Percentiles rank a stretch among this genome's conserved stretches.
These are phyloP conservation scores for Byasa hedistus DNA, from an alignment of 2,888 invertebrate genomes.

Conservation along the genomic window DNA sequence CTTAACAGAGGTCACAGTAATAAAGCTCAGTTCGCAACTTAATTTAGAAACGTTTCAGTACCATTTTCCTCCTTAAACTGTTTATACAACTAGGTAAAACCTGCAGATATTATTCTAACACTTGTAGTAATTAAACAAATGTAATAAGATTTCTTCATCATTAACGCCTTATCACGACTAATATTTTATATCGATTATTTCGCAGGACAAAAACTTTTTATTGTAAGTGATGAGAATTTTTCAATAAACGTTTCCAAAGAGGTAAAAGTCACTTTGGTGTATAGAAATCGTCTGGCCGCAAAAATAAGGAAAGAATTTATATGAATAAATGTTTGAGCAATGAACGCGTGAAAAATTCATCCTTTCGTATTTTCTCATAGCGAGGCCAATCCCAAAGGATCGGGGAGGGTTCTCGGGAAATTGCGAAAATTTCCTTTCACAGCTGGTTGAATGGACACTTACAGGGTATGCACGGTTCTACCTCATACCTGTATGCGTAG, in stretches of 20 bases:
- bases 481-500: slow-evolving; percentile 18
- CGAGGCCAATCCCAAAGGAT: slow-evolving; percentile 24
- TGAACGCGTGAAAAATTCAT: slow-evolving; percentile 41
- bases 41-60: slow-evolving; percentile 15
- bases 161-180: background rate
- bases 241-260: slow-evolving; percentile 24
- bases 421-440: slow-evolving; percentile 36
- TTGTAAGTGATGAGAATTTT: slow-evolving; percentile 19
- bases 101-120: background rate
- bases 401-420: slow-evolving; percentile 37
- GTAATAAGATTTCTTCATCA: background rate
- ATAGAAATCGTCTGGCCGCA: slow-evolving; percentile 21
- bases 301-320: slow-evolving; percentile 39
- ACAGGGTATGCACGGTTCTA: slow-evolving; percentile 10
- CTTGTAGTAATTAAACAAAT: background rate
- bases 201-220: background rate
- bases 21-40: slow-evolving; percentile 9
- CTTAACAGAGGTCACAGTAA: slow-evolving; percentile 7
- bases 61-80: slow-evolving; percentile 9
- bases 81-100: background rate
- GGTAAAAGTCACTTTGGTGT: slow-evolving; percentile 22
- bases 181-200: background rate
- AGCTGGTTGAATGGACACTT: slow-evolving; percentile 29
- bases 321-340: slow-evolving; percentile 42
- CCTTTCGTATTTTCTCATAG: slow-evolving; percentile 35